phyloP scores from a whole-genome alignment of 2,797 vertebrate species.

The Gallinago stenura region DNA sequence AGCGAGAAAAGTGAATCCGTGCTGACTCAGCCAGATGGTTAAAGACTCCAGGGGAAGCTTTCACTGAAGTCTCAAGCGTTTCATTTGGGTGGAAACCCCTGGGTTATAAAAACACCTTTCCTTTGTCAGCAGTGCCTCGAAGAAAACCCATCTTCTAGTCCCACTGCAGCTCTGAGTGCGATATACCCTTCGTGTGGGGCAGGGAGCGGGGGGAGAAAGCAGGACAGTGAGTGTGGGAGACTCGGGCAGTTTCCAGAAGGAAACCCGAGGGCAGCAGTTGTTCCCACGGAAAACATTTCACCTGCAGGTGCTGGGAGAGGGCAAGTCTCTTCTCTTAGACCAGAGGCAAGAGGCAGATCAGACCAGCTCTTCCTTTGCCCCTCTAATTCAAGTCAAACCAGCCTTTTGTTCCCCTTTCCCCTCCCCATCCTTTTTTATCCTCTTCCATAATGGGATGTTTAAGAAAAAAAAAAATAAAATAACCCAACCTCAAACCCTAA shows the following conservation, averaged over 20 bases:
- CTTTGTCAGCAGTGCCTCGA: background rate
- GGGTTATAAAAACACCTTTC: background rate
- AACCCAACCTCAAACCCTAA: constrained; percentile 74
- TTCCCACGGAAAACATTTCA: constrained; percentile 70
- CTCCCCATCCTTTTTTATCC: constrained; percentile 74
- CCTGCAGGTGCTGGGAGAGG: constrained; percentile 65
- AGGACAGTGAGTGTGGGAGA: constrained; percentile 36
- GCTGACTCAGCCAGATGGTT: constrained; percentile 18
- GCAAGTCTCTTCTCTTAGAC: constrained; percentile 64
- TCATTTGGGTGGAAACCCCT: background rate
- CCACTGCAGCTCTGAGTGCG: background rate
- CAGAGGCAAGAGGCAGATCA: constrained; percentile 68
- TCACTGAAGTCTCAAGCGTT: background rate
- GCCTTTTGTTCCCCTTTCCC: constrained; percentile 60
- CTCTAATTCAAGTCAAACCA: constrained; percentile 69
- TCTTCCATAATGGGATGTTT: constrained; percentile 75
- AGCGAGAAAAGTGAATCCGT: background rate
- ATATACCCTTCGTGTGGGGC: background rate
- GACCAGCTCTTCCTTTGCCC: constrained; percentile 72
- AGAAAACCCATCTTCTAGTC: background rate
- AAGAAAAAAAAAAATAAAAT: constrained; percentile 52
- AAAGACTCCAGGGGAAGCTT: constrained; percentile 45
- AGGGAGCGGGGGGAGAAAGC: background rate
- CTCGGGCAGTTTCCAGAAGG: constrained; percentile 38
- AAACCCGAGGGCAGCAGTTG: constrained; percentile 63